Evolutionary conservation across 1,140 invertebrate species (phyloP), one percentile per base, ranked within the genome.

Genomic region (Meloidogyne chitwoodi): DNA sequence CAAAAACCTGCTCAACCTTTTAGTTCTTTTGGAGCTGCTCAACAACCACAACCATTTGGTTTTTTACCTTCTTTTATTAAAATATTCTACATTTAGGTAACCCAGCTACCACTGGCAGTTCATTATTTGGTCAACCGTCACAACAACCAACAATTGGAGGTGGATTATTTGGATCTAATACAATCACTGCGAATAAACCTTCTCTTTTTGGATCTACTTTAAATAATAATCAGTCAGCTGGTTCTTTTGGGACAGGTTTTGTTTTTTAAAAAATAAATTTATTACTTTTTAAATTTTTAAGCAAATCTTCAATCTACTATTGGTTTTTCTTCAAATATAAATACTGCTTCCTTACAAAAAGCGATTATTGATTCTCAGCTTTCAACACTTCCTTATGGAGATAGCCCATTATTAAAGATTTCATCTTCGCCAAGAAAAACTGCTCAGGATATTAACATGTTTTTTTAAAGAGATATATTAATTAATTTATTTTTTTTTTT

Each of bases 311-410:
- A 56, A 56, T 19, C n/a, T n/a, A 2, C 41, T 2, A 1, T 44
- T 66, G 76, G 34, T 16, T 44, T 38, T 61, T 34, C 76, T 34
- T 76, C 76, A 22, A 77, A 78, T 63, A 56, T 77, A 16, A 68
- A 77, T 63, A 29, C 44, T 44, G 64, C 65, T 11, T 26, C 5
- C n/a, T 64, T 81, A 22, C 80, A 81, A 67, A 65, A 76, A 29
- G 73, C 73, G 8, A 81, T 80, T 24, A 82, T 80, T 38, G 77
- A 79, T 22, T 67, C 79, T 8, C 79, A 80, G 68, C 74, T 80
- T 14, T 75, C 79, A 31, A 24, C 79, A 19, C 68, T 77, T n/a
- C 79, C 79, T 14, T 80, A 80, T 65, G 79, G 79, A 6, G 79
- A 80, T 68, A 77, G 79, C 63, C 79, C 79, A 0, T 14, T 80